Evolutionary conservation across 2,888 invertebrate genomes (phyloP).

Genomic region (Watsonalla cultraria): DNA sequence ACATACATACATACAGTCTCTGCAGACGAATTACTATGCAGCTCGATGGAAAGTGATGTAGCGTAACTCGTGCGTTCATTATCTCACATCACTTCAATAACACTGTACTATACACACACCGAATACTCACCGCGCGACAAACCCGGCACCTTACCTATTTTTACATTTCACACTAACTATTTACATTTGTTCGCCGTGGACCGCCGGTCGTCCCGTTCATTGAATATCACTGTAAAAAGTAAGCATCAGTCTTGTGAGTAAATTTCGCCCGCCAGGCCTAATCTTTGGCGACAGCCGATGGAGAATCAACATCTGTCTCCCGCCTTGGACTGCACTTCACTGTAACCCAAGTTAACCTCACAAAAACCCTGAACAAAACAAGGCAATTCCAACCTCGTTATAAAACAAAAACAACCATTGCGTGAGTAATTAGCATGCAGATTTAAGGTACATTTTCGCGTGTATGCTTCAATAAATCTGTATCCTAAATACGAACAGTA

Average conservation of each 20-base stretch:
- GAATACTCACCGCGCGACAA: conserved; percentile 14
- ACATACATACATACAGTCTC: no score
- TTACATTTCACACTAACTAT: conserved; percentile 59
- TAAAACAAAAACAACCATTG: no score
- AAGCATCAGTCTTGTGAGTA: conserved; percentile 73
- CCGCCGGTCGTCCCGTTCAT: conserved; percentile 19
- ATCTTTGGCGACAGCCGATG: conserved; percentile 62
- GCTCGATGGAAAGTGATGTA: no score
- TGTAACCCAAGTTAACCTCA: conserved; percentile 10
- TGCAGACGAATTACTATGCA: no score
- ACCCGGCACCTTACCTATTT: conserved; percentile 20
- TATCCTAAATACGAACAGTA: no score
- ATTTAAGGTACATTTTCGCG: background rate
- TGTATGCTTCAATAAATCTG: no score
- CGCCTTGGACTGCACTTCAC: background rate
- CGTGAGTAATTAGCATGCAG: background rate
- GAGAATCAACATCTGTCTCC: conserved; percentile 56
- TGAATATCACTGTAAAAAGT: conserved; percentile 66
- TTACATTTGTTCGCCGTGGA: conserved; percentile 50
- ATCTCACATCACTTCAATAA: background rate
- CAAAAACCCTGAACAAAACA: conserved; percentile 10
- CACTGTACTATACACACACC: conserved; percentile 9
- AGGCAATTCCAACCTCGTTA: background rate
- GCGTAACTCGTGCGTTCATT: background rate
- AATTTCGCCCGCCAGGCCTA: conserved; percentile 52